Evolutionary conservation across 2,888 invertebrate species (phyloP).

Genomic region (Diarsia mendica): DNA sequence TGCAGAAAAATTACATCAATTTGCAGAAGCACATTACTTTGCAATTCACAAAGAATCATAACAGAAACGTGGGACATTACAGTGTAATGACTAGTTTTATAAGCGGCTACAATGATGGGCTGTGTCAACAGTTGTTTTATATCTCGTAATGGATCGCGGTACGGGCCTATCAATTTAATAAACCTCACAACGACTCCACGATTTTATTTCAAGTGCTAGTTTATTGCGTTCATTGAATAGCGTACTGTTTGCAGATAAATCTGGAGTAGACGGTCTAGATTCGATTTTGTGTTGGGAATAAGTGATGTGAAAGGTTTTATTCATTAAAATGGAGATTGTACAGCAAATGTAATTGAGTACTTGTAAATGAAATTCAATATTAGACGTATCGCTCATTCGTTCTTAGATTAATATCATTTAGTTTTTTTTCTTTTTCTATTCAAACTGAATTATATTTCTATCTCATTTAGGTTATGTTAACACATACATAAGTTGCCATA

Average conservation of each 20-base stretch:
- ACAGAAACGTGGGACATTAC: slow-evolving; percentile 47
- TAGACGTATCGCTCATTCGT: neutral
- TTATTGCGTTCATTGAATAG: slow-evolving; percentile 80
- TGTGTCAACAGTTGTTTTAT: slow-evolving; percentile 81
- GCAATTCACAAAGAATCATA: slow-evolving; percentile 35
- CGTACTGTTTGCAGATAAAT: slow-evolving; percentile 78
- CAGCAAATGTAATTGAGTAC: neutral
- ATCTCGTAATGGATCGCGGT: slow-evolving; percentile 76
- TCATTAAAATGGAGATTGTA: slow-evolving; percentile 18
- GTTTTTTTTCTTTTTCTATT: neutral
- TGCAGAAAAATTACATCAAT: slow-evolving; percentile 54
- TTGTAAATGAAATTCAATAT: neutral
- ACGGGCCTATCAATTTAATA: slow-evolving; percentile 84
- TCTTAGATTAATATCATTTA: neutral
- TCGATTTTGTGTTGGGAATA: slow-evolving; percentile 36
- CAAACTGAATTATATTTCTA: neutral
- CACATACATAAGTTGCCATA: neutral
- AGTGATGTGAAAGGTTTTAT: slow-evolving; percentile 34
- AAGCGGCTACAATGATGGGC: slow-evolving; percentile 59
- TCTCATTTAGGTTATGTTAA: neutral
- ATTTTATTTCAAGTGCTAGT: slow-evolving; percentile 84
- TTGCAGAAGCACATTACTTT: slow-evolving; percentile 46
- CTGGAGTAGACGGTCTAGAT: slow-evolving; percentile 37
- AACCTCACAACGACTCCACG: slow-evolving; percentile 74
- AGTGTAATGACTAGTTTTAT: slow-evolving; percentile 64